Conservation (phyloP, 2,113 vertebrate species). For the Callocephalon fimbriatum region DNA sequence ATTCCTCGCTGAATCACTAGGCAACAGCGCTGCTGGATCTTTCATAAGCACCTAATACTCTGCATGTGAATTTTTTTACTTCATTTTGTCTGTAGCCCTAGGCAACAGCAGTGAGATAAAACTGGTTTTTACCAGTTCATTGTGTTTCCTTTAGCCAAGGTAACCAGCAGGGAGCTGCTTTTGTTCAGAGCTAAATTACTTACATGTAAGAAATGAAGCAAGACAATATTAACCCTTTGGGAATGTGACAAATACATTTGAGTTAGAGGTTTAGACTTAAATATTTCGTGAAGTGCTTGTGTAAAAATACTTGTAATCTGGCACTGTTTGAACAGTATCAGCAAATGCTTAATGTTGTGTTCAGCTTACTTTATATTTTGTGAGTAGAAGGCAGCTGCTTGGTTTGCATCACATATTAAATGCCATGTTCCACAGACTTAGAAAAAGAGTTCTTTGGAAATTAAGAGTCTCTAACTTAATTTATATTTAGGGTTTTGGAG, state of each 20-base stretch:
- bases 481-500: not conserved
- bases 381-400: not conserved
- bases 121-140: constrained; percentile 78
- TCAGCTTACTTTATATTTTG: not conserved
- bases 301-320: not conserved
- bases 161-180: constrained; percentile 59
- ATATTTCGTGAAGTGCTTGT: not conserved
- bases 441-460: not conserved
- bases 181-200: constrained; percentile 53
- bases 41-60: constrained; percentile 73
- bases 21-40: constrained; percentile 83
- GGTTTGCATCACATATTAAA: not conserved
- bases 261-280: not conserved
- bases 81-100: constrained; percentile 83
- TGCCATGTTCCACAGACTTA: not conserved
- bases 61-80: constrained; percentile 71
- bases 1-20: constrained; percentile 78
- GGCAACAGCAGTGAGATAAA: constrained; percentile 82
- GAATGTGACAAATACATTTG: not conserved
- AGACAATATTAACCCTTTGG: constrained; percentile 52
- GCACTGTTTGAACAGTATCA: not conserved
- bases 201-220: constrained; percentile 61
- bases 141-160: constrained; percentile 65
- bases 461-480: not conserved
- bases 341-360: not conserved